Conservation (phyloP, 2,113 vertebrate genomes). For the Antechinus stuartii region DNA sequence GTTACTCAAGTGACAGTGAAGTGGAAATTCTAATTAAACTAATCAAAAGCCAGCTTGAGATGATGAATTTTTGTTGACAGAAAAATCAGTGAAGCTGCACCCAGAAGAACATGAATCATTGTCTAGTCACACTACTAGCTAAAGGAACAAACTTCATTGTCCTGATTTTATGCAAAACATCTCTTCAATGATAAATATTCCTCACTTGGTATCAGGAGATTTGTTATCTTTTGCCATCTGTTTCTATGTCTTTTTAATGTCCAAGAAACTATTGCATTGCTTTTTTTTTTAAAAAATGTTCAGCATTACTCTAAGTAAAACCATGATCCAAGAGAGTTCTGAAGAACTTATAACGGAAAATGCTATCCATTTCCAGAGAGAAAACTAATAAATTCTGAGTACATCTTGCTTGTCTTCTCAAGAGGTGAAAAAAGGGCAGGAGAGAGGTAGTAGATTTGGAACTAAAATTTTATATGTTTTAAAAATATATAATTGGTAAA, state of each 20-base stretch:
- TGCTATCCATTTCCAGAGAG: not conserved
- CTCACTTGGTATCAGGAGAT: slow-evolving; percentile 20
- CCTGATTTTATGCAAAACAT: slow-evolving; percentile 24
- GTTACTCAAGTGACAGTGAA: slow-evolving; percentile 48
- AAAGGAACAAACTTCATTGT: slow-evolving; percentile 59
- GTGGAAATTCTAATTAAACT: slow-evolving; percentile 42
- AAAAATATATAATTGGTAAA: too few relatives aligned
- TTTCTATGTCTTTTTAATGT: slow-evolving; percentile 27
- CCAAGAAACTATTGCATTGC: not conserved
- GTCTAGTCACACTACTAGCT: slow-evolving; percentile 43
- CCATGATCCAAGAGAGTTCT: not conserved
- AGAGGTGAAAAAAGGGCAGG: not conserved
- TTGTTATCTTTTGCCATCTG: not conserved
- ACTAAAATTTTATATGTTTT: too few relatives aligned
- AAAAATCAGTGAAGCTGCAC: slow-evolving; percentile 56
- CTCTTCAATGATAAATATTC: slow-evolving; percentile 28
- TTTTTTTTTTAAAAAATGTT: not conserved
- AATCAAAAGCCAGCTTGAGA: slow-evolving; percentile 32
- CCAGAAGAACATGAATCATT: slow-evolving; percentile 52
- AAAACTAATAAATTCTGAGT: not conserved
- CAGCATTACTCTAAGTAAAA: not conserved
- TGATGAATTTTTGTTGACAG: slow-evolving; percentile 54
- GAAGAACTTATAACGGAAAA: not conserved
- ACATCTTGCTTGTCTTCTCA: not conserved
- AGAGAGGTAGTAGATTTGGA: not conserved